Percentiles rank a stretch among this genome's conserved stretches.
phyloP scores from a whole-genome alignment of 2,113 vertebrate genomes.

The Aspiorhynchus laticeps region DNA sequence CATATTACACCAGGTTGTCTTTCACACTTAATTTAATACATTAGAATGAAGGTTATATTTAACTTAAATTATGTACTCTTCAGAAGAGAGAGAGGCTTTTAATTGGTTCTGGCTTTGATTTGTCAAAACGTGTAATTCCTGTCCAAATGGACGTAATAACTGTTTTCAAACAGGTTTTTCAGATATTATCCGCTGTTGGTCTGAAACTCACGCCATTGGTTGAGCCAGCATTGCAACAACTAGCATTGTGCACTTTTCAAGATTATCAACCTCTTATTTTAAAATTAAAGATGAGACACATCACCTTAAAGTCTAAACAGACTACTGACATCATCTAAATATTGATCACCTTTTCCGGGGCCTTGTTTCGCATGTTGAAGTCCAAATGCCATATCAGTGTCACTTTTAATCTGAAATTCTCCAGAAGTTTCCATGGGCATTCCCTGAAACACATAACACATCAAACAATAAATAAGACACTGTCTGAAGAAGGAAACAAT shows the following conservation, averaged over 20 bases:
- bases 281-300: neutral
- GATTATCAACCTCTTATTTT: neutral
- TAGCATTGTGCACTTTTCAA: neutral
- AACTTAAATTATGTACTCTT: neutral
- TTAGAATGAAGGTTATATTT: neutral
- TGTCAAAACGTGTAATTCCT: neutral
- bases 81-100: neutral
- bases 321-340: conserved; percentile 29
- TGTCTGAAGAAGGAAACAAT: conserved; percentile 50
- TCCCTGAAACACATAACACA: conserved; percentile 40
- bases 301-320: neutral
- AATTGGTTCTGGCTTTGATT: neutral
- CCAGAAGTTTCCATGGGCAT: conserved; percentile 56
- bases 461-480: conserved; percentile 27
- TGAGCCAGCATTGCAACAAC: neutral
- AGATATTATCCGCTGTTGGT: neutral
- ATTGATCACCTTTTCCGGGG: conserved; percentile 28
- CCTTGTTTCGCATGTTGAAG: neutral
- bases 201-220: neutral
- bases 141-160: neutral
- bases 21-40: neutral
- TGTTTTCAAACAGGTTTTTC: neutral
- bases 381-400: conserved; percentile 38
- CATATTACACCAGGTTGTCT: neutral
- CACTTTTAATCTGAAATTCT: conserved; percentile 46